These are phyloP conservation scores for Habrosyne pyritoides DNA, from an alignment of 2,888 invertebrate genomes.

Conservation along the genomic window DNA sequence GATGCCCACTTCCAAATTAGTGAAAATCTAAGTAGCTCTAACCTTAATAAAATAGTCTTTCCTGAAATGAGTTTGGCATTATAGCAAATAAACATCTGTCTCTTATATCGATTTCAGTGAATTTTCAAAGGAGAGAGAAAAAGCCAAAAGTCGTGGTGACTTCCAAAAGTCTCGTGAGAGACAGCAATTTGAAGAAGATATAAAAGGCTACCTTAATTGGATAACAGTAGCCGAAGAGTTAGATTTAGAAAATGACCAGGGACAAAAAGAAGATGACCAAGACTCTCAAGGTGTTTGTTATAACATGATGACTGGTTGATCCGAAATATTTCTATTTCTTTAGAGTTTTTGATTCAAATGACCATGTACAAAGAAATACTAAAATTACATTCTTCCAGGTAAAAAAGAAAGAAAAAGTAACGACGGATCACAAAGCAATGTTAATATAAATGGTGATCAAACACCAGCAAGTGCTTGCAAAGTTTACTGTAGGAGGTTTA, in stretches of 20 bases:
- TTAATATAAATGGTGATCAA: slow-evolving; percentile 58
- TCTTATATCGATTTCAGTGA: slow-evolving; percentile 85
- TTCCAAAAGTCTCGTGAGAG: slow-evolving; percentile 99
- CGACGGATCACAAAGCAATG: slow-evolving; percentile 68
- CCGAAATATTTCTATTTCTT: neutral
- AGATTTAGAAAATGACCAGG: slow-evolving; percentile 95
- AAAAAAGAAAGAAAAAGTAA: slow-evolving; percentile 68
- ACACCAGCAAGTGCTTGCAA: slow-evolving; percentile 84
- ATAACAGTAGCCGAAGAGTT: slow-evolving; percentile 99
- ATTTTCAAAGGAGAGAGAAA: slow-evolving; percentile 99
- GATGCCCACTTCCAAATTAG: too few relatives aligned
- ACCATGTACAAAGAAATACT: neutral
- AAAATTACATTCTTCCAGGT: slow-evolving; percentile 47
- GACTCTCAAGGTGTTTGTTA: slow-evolving; percentile 64
- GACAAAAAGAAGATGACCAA: slow-evolving; percentile 88
- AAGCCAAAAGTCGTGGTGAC: slow-evolving; percentile 98
- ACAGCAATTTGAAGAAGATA: slow-evolving; percentile 98
- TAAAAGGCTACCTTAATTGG: slow-evolving; percentile 99
- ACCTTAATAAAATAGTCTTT: too few relatives aligned
- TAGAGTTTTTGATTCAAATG: neutral
- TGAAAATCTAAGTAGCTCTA: too few relatives aligned
- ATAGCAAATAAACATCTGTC: too few relatives aligned
- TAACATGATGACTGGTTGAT: neutral
- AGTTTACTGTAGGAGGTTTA: slow-evolving; percentile 68
- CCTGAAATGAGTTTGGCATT: too few relatives aligned